Conservation (phyloP, 2,888 invertebrate genomes). For the Steromphala cineraria region DNA sequence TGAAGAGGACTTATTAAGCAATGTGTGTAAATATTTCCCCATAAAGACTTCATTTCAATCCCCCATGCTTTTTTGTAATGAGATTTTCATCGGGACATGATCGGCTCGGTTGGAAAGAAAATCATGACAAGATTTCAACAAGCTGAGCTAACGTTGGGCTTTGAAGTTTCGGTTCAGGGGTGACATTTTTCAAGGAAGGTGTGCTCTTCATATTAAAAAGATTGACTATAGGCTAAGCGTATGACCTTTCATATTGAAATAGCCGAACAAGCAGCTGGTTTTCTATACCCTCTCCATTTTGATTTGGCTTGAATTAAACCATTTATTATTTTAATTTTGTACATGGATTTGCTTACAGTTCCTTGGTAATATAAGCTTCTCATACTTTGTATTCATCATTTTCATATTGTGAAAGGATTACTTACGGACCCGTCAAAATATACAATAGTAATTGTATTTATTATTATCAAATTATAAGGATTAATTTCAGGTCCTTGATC, state of each 20-base stretch:
- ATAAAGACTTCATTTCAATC: constrained; percentile 28
- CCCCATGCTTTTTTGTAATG: constrained; percentile 27
- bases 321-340: too few relatives aligned
- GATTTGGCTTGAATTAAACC: too few relatives aligned
- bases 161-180: constrained; percentile 10
- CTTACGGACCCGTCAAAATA: too few relatives aligned
- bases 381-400: too few relatives aligned
- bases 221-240: constrained; percentile 1
- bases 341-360: too few relatives aligned
- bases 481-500: too few relatives aligned
- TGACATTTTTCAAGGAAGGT: constrained; percentile 12
- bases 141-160: neutral
- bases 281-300: too few relatives aligned
- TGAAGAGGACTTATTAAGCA: constrained; percentile 23
- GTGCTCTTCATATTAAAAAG: constrained; percentile 9
- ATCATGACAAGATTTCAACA: neutral
- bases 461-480: too few relatives aligned
- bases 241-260: constrained; percentile 7
- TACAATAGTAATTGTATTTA: too few relatives aligned
- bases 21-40: constrained; percentile 27
- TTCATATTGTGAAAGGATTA: too few relatives aligned
- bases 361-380: too few relatives aligned
- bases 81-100: constrained; percentile 25
- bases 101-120: neutral
- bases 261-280: neutral